These are phyloP conservation scores for Cheilinus undulatus DNA, from an alignment of 2,113 vertebrate genomes.

Conservation along the genomic window DNA sequence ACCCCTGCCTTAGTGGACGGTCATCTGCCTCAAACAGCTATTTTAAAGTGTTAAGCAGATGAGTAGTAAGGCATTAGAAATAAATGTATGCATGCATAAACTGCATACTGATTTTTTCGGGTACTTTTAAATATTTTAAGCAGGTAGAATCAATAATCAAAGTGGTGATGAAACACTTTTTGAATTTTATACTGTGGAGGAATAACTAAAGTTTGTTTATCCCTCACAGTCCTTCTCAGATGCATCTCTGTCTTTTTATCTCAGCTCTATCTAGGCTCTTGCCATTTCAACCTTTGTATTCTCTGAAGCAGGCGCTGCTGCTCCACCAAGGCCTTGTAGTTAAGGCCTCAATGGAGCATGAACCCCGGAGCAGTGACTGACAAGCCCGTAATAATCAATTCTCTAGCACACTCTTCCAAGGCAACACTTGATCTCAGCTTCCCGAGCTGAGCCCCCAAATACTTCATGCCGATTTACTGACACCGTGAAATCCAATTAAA, in stretches of 20 bases:
- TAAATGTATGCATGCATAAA: not conserved
- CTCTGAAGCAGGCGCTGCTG: constrained; percentile 7
- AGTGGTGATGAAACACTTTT: constrained; percentile 12
- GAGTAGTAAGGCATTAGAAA: constrained; percentile 3
- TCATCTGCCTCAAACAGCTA: not conserved
- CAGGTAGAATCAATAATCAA: constrained; percentile 5
- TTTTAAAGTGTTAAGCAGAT: not conserved
- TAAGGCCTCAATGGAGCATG: constrained; percentile 39
- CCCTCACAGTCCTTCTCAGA: not conserved
- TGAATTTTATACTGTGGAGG: constrained; percentile 4
- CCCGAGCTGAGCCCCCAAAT: constrained; percentile 55
- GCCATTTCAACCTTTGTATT: constrained; percentile 26
- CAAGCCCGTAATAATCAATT: constrained; percentile 70
- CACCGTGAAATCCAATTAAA: constrained; percentile 78
- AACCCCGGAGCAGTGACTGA: constrained; percentile 59
- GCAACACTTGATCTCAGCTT: constrained; percentile 59
- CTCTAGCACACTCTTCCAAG: constrained; percentile 56
- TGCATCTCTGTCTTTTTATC: not conserved
- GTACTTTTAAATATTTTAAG: constrained; percentile 16
- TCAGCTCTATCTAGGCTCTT: not conserved
- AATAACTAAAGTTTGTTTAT: constrained; percentile 7
- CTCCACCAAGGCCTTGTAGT: constrained; percentile 29
- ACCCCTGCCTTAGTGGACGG: not conserved
- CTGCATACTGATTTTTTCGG: not conserved
- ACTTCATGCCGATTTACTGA: constrained; percentile 71